Percentiles rank a stretch among this genome's conserved stretches.
Evolutionary conservation across 2,888 invertebrate species (phyloP).

Genomic region (Hololepta plana): DNA sequence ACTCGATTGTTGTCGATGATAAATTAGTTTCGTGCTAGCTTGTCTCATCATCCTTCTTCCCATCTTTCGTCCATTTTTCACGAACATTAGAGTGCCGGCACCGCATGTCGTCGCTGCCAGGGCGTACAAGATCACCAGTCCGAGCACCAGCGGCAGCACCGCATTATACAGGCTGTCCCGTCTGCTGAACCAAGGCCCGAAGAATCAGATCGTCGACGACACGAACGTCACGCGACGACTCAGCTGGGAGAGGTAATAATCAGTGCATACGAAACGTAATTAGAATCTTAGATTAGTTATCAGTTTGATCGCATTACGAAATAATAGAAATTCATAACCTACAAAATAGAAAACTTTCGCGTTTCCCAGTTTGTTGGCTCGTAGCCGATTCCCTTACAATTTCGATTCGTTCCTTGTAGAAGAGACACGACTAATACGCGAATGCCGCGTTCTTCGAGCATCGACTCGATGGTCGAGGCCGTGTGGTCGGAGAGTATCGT

Average conservation of each 20-base stretch:
- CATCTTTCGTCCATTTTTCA: too few relatives aligned
- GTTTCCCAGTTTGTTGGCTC: too few relatives aligned
- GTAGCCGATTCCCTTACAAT: too few relatives aligned
- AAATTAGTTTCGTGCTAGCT: too few relatives aligned
- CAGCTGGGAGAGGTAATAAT: slow-evolving; percentile 43
- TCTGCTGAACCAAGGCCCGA: slow-evolving; percentile 35
- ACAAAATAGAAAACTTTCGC: background rate
- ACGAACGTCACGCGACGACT: slow-evolving; percentile 34
- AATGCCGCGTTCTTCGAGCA: slow-evolving; percentile 59
- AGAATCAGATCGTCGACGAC: slow-evolving; percentile 26
- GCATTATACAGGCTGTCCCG: slow-evolving; percentile 35
- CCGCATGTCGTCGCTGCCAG: slow-evolving; percentile 37
- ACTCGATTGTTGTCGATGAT: too few relatives aligned
- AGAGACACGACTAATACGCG: slow-evolving; percentile 30
- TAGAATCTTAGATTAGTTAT: too few relatives aligned
- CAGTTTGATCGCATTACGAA: too few relatives aligned
- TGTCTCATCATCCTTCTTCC: too few relatives aligned
- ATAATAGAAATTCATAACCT: background rate
- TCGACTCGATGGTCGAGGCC: slow-evolving; percentile 59
- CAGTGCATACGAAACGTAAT: too few relatives aligned
- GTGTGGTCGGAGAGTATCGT: slow-evolving; percentile 37
- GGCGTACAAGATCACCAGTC: slow-evolving; percentile 32
- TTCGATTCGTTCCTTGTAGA: slow-evolving; percentile 26
- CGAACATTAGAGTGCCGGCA: slow-evolving; percentile 34
- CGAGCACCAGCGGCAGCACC: slow-evolving; percentile 22